Conservation (phyloP, 2,797 vertebrate species). For the Onychomys arenicola region DNA sequence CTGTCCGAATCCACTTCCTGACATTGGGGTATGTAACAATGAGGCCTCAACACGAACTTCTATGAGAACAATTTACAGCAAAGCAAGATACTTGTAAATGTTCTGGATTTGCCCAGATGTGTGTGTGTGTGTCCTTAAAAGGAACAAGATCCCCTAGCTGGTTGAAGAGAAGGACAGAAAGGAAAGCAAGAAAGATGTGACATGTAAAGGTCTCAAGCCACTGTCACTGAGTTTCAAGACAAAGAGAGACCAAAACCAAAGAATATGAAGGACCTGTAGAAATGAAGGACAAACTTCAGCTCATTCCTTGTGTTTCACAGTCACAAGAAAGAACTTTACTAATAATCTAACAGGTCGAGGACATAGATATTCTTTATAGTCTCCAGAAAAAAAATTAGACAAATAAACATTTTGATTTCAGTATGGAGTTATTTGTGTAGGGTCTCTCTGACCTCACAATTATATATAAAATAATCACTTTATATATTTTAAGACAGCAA, state of each 20-base stretch:
- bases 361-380: not conserved
- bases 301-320: not conserved
- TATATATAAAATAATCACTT: not conserved
- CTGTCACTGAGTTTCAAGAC: not conserved
- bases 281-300: not conserved
- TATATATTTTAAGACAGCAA: not conserved
- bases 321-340: not conserved
- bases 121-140: not conserved
- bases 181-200: not conserved
- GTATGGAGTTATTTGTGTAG: not conserved
- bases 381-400: not conserved
- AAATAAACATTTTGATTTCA: not conserved
- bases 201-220: not conserved
- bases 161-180: not conserved
- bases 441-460: not conserved
- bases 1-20: accelerated
- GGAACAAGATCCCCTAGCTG: not conserved
- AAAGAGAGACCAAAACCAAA: not conserved
- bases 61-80: not conserved
- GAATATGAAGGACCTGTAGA: not conserved
- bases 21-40: not conserved
- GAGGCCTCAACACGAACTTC: not conserved
- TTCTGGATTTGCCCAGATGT: not conserved
- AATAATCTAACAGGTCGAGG: not conserved
- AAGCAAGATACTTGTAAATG: not conserved